Evolutionary conservation across 2,113 vertebrate genomes (phyloP).

Genomic region (Oncorhynchus mykiss): DNA sequence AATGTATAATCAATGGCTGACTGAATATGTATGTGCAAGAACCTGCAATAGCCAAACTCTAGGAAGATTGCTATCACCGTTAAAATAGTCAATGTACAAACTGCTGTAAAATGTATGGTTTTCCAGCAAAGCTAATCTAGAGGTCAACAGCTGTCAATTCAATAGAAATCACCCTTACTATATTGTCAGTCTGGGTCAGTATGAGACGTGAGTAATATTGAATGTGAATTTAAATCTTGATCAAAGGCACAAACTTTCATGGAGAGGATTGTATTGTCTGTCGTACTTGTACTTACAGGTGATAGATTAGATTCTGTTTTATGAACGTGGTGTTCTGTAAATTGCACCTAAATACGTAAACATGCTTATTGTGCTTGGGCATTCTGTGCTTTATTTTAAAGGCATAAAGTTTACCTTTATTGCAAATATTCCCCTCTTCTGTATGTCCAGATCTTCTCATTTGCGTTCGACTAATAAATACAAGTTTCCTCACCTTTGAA

Average conservation of each 20-base stretch:
- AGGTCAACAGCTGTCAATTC: slow-evolving; percentile 9
- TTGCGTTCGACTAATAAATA: slow-evolving; percentile 68
- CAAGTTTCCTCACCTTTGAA: slow-evolving; percentile 28
- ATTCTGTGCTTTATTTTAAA: slow-evolving; percentile 61
- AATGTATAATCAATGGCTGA: slow-evolving; percentile 12
- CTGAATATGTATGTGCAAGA: slow-evolving; percentile 31
- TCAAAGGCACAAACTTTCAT: slow-evolving; percentile 59
- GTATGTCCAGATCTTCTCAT: slow-evolving; percentile 56
- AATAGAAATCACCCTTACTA: background rate
- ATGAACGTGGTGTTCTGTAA: slow-evolving; percentile 68
- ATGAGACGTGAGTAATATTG: slow-evolving; percentile 46
- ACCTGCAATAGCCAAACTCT: slow-evolving; percentile 24
- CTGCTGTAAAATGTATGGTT: slow-evolving; percentile 22
- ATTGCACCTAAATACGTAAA: slow-evolving; percentile 61
- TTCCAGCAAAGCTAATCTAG: slow-evolving; percentile 12
- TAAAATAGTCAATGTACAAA: background rate
- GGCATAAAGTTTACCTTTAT: slow-evolving; percentile 19
- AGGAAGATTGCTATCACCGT: background rate
- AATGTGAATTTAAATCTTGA: slow-evolving; percentile 65
- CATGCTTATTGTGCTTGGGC: slow-evolving; percentile 66
- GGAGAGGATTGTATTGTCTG: slow-evolving; percentile 56
- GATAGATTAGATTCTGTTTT: slow-evolving; percentile 51
- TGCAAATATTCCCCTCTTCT: slow-evolving; percentile 53
- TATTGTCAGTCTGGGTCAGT: slow-evolving; percentile 18
- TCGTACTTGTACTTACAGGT: slow-evolving; percentile 57